Evolutionary conservation across 2,113 vertebrate genomes (phyloP).

Genomic region (Hyla sarda): DNA sequence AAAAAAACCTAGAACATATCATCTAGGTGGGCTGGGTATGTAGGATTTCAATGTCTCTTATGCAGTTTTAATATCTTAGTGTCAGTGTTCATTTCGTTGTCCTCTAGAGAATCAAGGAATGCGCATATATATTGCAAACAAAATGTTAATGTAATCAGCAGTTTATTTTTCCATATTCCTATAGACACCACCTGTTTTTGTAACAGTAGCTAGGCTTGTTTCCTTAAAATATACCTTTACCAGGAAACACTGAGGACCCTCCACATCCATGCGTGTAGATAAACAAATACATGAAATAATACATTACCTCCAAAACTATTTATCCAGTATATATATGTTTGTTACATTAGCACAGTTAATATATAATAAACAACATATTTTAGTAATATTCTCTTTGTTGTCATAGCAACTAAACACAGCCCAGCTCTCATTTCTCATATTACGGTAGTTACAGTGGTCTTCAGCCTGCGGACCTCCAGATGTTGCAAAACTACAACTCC

Average conservation of each 20-base stretch:
- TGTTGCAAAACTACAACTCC: too few relatives aligned
- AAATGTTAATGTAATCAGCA: conserved; percentile 36
- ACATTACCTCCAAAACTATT: too few relatives aligned
- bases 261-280: too few relatives aligned
- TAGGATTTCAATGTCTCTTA: not conserved
- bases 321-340: too few relatives aligned
- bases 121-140: not conserved
- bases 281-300: too few relatives aligned
- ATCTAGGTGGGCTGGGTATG: not conserved
- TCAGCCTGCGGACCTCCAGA: too few relatives aligned
- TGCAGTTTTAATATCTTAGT: not conserved
- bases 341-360: too few relatives aligned
- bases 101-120: not conserved
- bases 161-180: not conserved
- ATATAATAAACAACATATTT: too few relatives aligned
- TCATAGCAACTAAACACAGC: too few relatives aligned
- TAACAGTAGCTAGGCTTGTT: not conserved
- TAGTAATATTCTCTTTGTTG: too few relatives aligned
- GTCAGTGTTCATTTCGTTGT: not conserved
- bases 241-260: not conserved
- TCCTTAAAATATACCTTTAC: not conserved
- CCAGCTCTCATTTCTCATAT: too few relatives aligned
- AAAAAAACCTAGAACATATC: not conserved
- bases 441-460: too few relatives aligned
- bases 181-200: not conserved